Base-by-base conservation (phyloP, 2,797 vertebrate species). In the Parauchenoglanis punctatus region DNA sequence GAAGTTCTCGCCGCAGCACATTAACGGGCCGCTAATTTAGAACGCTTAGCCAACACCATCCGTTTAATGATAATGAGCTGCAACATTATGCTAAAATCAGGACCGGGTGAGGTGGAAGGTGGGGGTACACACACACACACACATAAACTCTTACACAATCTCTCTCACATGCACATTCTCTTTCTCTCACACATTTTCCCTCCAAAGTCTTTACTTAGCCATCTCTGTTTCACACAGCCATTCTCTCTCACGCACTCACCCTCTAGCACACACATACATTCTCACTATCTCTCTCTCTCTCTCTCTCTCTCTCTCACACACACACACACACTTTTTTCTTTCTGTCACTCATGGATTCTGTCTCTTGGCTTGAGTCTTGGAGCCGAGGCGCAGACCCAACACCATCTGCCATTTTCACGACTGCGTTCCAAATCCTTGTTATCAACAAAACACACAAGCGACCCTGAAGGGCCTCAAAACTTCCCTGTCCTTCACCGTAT, bases 371-470 rank as follows among this genome's bases (percentile, higher is more conserved):
- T 70, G 83, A 87, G 70, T 89, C 88, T 91, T 87, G 84, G 85
- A 91, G 84, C 73, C 85, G 86, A 91, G 88, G 89, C 88, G 81
- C 86, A 87, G 92, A 88, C 91, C 91, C 91, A 89, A 88, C 88
- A 94, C 95, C 95, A 96, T 96, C 95, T 96, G 96, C 92, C 84
- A 88, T 90, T 90, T 88, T 92, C 89, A 90, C 94, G 92, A 95
- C 92, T 92, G 93, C 93, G 90, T 93, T 95, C 95, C 94, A 96
- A 95, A 95, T 94, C 93, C 94, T 92, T 91, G 93, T 95, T 94
- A 95, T 95, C 95, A 95, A 94, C 93, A 95, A 92, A 92, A 92
- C 87, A 91, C 91, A 92, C 90, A 90, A 85, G 40, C 72, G 92
- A 94, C 89, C 88, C 87, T 83, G 78, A 87, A 88, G 94, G 91